A percentile compares a stretch with the other conserved stretches of the same genome.
Conservation (phyloP, 2,113 vertebrate species). For the Myxocyprinus asiaticus region DNA sequence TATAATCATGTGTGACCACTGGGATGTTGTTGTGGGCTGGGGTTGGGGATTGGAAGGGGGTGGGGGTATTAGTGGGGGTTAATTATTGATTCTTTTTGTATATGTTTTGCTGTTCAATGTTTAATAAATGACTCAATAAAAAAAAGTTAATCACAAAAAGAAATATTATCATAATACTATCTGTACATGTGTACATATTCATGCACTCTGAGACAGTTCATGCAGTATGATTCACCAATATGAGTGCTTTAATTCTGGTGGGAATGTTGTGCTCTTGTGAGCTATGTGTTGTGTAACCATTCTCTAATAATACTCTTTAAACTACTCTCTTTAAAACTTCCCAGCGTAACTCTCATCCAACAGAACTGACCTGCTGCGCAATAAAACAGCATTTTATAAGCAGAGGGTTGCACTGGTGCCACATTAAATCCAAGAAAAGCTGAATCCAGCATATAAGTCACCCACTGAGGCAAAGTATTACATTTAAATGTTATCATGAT, state of each 20-base stretch:
- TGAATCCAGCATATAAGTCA: constrained; percentile 4
- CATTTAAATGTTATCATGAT: constrained; percentile 19
- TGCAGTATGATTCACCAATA: constrained; percentile 42
- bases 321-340: constrained; percentile 62
- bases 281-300: constrained; percentile 69
- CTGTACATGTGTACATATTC: constrained; percentile 51
- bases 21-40: too few species aligned
- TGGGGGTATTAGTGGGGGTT: too few species aligned
- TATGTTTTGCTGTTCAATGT: too few species aligned
- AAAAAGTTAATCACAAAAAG: too few species aligned
- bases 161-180: too few species aligned
- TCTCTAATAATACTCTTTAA: constrained; percentile 76
- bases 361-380: constrained; percentile 54
- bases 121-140: too few species aligned
- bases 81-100: too few species aligned
- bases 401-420: constrained; percentile 23
- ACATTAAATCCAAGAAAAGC: constrained; percentile 20
- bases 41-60: too few species aligned
- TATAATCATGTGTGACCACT: too few species aligned
- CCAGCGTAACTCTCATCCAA: constrained; percentile 37
- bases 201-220: not conserved
- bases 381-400: constrained; percentile 68
- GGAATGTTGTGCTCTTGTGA: constrained; percentile 60
- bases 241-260: constrained; percentile 58
- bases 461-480: constrained; percentile 32